These are phyloP conservation scores for Momotus momota DNA, from an alignment of 2,797 vertebrate genomes.

Conservation along the genomic window DNA sequence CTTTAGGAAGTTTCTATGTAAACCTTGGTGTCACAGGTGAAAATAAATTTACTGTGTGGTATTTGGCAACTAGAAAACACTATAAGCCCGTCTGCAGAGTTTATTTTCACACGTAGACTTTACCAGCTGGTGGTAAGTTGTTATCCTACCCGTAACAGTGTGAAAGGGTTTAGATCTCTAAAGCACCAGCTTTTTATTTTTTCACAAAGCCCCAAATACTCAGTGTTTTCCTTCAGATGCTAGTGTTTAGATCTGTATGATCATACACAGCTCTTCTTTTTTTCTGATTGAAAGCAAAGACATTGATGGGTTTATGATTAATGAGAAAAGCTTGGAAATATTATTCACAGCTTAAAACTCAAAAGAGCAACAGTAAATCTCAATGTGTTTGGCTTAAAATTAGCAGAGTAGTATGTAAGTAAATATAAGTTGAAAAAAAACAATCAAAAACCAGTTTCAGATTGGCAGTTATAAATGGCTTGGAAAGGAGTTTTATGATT, in stretches of 20 bases:
- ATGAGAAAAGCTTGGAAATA: slow-evolving; percentile 3
- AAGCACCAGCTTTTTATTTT: not conserved
- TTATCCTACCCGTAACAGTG: not conserved
- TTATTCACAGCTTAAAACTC: not conserved
- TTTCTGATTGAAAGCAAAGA: not conserved
- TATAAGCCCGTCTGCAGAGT: not conserved
- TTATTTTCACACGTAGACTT: not conserved
- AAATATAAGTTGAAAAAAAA: not conserved
- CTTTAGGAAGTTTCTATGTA: not conserved
- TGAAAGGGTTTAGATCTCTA: not conserved
- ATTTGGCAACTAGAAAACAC: not conserved
- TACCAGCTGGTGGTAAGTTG: not conserved
- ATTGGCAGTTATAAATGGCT: not conserved
- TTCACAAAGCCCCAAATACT: not conserved
- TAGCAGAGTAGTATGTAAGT: not conserved
- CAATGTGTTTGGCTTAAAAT: not conserved
- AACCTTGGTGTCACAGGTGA: not conserved
- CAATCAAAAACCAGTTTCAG: not conserved
- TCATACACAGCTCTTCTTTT: not conserved
- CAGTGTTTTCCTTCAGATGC: not conserved
- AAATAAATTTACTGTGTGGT: not conserved
- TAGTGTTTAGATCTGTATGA: not conserved
- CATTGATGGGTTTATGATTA: slow-evolving; percentile 10
- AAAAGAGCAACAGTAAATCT: not conserved
- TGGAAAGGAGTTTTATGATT: not conserved